Evolutionary conservation across 2,888 invertebrate species (phyloP).

Genomic region (Agonopterix subpropinquella): DNA sequence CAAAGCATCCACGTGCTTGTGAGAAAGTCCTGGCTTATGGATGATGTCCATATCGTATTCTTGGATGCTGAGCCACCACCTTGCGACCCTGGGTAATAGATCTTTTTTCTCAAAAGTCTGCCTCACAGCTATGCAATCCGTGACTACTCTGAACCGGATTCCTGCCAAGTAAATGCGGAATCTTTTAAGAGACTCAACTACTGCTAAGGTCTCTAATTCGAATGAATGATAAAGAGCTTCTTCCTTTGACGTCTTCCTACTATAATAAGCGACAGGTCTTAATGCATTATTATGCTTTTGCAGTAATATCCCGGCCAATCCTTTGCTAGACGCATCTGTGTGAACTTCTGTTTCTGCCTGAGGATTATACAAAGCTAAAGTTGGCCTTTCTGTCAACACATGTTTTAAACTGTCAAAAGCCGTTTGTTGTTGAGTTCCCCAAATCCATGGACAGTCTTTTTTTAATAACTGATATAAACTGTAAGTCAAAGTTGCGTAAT

Average conservation of each 20-base stretch:
- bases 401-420: slow-evolving; percentile 7
- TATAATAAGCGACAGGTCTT: slow-evolving; percentile 12
- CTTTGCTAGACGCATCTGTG: too few relatives aligned
- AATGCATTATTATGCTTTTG: slow-evolving; percentile 11
- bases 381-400: slow-evolving; percentile 10
- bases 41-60: not conserved
- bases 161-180: not conserved
- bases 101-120: not conserved
- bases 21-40: not conserved
- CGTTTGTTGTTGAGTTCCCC: not conserved
- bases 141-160: not conserved
- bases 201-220: not conserved
- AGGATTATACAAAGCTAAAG: slow-evolving; percentile 28
- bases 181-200: not conserved
- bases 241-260: not conserved
- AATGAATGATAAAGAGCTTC: not conserved
- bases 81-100: not conserved
- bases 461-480: not conserved
- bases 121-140: not conserved
- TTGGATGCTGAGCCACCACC: not conserved
- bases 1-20: not conserved
- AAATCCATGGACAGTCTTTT: not conserved
- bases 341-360: slow-evolving; percentile 19
- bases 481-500: not conserved
- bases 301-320: slow-evolving; percentile 27